A percentile compares a stretch with the other conserved stretches of the same genome.
These are phyloP conservation scores for Potorous gilbertii DNA, from an alignment of 2,797 vertebrate genomes.

Conservation along the genomic window DNA sequence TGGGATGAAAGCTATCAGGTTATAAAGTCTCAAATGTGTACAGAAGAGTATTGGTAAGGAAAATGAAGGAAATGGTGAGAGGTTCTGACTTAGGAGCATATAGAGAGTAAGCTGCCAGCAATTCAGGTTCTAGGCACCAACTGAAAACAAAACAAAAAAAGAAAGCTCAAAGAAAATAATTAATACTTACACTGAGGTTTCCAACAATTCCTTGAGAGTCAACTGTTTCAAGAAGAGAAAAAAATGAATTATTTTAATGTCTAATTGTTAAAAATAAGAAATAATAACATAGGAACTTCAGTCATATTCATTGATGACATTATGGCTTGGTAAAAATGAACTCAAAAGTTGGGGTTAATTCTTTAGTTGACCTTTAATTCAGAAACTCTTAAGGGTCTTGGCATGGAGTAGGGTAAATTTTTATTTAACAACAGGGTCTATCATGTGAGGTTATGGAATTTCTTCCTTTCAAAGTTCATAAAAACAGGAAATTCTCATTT, in stretches of 20 bases:
- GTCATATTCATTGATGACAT: constrained; percentile 7
- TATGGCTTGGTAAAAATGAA: background rate
- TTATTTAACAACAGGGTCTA: background rate
- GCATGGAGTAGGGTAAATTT: constrained; percentile 12
- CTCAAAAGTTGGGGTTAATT: constrained; percentile 1
- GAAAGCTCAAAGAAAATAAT: constrained; percentile 31
- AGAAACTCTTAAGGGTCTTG: constrained; percentile 41
- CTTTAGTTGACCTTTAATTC: background rate
- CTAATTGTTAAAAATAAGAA: background rate
- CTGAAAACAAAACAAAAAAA: constrained; percentile 7
- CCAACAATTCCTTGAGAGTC: constrained; percentile 93
- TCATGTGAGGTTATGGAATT: background rate
- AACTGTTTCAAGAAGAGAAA: constrained; percentile 88
- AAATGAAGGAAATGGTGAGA: constrained; percentile 5
- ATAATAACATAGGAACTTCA: background rate
- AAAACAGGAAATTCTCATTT: background rate
- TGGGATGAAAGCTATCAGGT: constrained; percentile 11
- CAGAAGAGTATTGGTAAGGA: background rate
- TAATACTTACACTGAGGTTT: constrained; percentile 94
- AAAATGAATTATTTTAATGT: constrained; percentile 29
- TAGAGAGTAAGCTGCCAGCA: background rate
- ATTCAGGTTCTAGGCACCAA: background rate
- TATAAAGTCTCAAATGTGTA: background rate
- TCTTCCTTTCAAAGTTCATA: background rate
- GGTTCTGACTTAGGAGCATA: background rate